These are phyloP conservation scores for Sinocyclocheilus anophthalmus DNA, from an alignment of 2,113 vertebrate genomes.

Conservation along the genomic window DNA sequence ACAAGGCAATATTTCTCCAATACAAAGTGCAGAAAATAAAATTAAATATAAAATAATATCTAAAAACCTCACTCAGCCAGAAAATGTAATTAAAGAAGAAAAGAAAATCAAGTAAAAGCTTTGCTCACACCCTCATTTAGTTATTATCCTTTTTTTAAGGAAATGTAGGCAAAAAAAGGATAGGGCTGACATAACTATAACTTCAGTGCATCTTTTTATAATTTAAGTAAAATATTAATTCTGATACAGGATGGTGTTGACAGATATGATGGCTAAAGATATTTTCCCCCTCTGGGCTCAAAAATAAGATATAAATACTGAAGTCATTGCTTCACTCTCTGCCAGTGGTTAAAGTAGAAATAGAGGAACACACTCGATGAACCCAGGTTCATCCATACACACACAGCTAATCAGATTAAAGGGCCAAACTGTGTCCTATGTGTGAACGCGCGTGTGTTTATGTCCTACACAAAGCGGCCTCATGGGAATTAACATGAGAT, in stretches of 20 bases:
- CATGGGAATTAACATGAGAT: conserved; percentile 39
- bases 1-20: background rate
- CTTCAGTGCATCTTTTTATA: background rate
- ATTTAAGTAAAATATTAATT: background rate
- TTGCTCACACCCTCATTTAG: background rate
- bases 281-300: background rate
- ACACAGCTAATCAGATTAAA: conserved; percentile 59
- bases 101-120: background rate
- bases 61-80: background rate
- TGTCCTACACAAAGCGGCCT: conserved; percentile 35
- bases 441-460: conserved; percentile 39
- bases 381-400: conserved; percentile 49
- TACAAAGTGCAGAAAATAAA: background rate
- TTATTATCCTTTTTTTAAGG: background rate
- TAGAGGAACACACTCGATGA: conserved; percentile 39
- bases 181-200: background rate
- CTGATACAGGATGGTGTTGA: background rate
- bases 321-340: background rate
- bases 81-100: background rate
- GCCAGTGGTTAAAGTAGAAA: background rate
- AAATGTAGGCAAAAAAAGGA: background rate
- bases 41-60: too few species aligned
- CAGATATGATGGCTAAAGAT: background rate
- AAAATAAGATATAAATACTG: background rate
- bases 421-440: conserved; percentile 46